Evolutionary conservation across 2,113 vertebrate genomes (phyloP).

Genomic region (Cyphomyrus discorhynchus): DNA sequence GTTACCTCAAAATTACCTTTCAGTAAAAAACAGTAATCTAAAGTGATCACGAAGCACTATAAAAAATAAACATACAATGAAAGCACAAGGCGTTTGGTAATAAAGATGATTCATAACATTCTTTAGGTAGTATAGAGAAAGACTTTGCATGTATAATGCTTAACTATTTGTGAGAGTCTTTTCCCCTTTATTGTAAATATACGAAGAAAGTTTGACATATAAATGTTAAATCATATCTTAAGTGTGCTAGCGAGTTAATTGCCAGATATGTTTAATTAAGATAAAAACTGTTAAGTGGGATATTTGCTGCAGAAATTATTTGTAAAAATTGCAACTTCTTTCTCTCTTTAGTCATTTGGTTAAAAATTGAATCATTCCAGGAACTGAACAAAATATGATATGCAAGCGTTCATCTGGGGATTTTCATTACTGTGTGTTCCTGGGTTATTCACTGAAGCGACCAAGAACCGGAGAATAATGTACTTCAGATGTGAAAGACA

Average conservation of each 20-base stretch:
- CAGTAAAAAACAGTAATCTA: not conserved
- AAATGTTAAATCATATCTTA: not conserved
- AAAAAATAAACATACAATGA: not conserved
- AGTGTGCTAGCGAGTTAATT: not conserved
- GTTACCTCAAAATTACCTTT: not conserved
- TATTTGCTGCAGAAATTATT: not conserved
- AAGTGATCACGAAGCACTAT: not conserved
- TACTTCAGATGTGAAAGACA: conserved; percentile 22
- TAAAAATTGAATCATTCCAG: not conserved
- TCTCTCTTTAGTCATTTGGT: not conserved
- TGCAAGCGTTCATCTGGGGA: not conserved
- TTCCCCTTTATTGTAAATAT: not conserved
- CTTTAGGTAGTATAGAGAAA: not conserved
- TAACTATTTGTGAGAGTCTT: not conserved
- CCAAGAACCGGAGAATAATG: conserved; percentile 2
- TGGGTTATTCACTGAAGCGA: not conserved
- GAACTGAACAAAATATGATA: not conserved
- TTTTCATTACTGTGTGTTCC: conserved; percentile 7
- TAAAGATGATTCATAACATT: not conserved
- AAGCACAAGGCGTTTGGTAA: not conserved
- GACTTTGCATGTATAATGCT: not conserved
- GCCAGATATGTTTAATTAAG: not conserved
- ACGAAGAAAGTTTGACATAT: not conserved
- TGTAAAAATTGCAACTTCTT: not conserved
- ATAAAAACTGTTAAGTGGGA: not conserved